Evolutionary conservation across 2,113 vertebrate species (phyloP).

Genomic region (Seriola aureovittata): DNA sequence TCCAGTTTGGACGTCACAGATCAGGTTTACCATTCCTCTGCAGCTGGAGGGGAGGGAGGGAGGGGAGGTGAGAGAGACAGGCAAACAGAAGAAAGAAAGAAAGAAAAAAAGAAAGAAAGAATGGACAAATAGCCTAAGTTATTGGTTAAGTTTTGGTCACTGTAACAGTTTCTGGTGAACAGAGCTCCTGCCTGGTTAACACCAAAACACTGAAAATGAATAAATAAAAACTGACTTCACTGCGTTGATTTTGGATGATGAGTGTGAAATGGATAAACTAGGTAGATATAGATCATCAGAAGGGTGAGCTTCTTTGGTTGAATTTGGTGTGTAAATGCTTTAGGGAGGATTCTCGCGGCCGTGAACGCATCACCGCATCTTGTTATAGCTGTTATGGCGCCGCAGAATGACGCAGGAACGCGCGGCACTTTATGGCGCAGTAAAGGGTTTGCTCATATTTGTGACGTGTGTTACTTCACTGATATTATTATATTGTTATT

Average conservation of each 20-base stretch:
- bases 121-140: background rate
- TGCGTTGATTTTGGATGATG: no score
- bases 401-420: background rate
- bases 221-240: no score
- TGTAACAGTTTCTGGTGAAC: background rate
- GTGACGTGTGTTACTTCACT: no score
- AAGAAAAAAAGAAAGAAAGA: background rate
- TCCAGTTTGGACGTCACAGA: conserved; percentile 67
- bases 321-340: background rate
- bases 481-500: background rate
- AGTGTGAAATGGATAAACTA: no score
- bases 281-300: background rate
- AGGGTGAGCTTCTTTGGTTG: no score
- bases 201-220: background rate
- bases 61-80: background rate
- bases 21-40: conserved; percentile 78
- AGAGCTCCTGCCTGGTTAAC: background rate
- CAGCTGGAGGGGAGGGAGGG: conserved; percentile 44
- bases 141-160: no score
- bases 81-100: background rate
- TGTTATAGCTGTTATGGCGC: background rate
- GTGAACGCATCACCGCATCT: background rate
- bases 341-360: no score
- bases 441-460: background rate
- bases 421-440: no score